These are phyloP conservation scores for Mus minutoides DNA, from an alignment of 2,797 vertebrate genomes.

Conservation along the genomic window DNA sequence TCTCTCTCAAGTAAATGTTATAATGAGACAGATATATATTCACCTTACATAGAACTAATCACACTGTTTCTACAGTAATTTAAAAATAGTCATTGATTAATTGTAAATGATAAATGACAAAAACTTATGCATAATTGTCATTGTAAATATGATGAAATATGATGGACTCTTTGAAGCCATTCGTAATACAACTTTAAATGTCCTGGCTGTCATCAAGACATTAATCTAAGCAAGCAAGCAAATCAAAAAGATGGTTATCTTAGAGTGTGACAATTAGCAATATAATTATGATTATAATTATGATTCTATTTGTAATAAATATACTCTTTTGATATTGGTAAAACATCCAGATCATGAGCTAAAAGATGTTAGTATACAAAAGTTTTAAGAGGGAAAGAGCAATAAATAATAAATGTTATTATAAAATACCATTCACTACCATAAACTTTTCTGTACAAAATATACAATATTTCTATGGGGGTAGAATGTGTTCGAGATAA, in stretches of 20 bases:
- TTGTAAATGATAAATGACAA: not conserved
- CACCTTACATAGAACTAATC: not conserved
- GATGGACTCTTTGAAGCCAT: not conserved
- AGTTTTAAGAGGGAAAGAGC: not conserved
- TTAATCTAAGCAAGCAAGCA: constrained; percentile 30
- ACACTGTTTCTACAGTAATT: not conserved
- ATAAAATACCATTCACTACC: constrained; percentile 53
- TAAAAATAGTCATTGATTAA: not conserved
- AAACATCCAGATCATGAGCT: constrained; percentile 43
- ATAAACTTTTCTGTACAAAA: not conserved
- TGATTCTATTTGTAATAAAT: constrained; percentile 66
- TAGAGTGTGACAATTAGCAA: not conserved
- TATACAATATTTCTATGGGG: not conserved
- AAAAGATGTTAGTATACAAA: not conserved
- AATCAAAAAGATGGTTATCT: not conserved
- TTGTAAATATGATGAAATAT: not conserved
- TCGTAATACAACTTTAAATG: constrained; percentile 18
- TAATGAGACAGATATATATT: not conserved
- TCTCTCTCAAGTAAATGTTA: not conserved
- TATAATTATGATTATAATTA: constrained; percentile 54
- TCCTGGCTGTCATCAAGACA: not conserved
- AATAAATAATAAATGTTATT: not conserved
- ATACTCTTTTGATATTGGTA: not conserved
- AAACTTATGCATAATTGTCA: not conserved
- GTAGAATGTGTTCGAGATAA: no score